Conservation (phyloP, 2,888 invertebrate genomes). For the Acrocyrtus sp. region DNA sequence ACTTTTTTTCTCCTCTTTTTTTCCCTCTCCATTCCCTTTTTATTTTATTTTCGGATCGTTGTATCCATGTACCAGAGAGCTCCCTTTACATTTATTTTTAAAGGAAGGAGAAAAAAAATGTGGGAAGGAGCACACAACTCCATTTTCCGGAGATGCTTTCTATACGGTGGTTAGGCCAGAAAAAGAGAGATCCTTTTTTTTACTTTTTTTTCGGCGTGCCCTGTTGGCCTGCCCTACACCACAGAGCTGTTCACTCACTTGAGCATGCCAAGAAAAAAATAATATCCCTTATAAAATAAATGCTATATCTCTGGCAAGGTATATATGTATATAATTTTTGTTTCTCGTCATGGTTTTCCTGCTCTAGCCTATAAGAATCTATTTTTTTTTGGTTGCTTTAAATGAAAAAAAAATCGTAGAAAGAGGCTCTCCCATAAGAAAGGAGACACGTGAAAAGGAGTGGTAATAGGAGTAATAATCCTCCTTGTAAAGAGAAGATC, state of each 20-base stretch:
- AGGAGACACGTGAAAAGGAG: constrained; percentile 10
- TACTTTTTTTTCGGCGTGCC: constrained; percentile 57
- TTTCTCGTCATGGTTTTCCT: too few species aligned
- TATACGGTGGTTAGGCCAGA: constrained; percentile 72
- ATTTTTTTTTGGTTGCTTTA: background rate
- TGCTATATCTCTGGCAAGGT: too few species aligned
- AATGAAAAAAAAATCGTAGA: too few species aligned
- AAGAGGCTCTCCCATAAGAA: too few species aligned
- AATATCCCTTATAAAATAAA: too few species aligned
- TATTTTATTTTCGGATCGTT: too few species aligned
- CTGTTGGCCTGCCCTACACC: constrained; percentile 52
- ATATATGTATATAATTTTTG: too few species aligned
- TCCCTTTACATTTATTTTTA: constrained; percentile 19
- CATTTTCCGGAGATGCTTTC: constrained; percentile 73
- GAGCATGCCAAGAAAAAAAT: background rate
- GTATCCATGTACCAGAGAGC: too few species aligned
- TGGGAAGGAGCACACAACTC: too few species aligned
- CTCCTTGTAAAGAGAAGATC: background rate
- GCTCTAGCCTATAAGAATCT: too few species aligned
- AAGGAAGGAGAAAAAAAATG: constrained; percentile 71
- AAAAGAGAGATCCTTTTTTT: constrained; percentile 71
- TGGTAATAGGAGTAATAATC: constrained; percentile 17
- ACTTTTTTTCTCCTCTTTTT: constrained; percentile 16
- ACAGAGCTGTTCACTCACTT: constrained; percentile 40
- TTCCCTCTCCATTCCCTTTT: background rate